Evolutionary conservation across 2,797 vertebrate genomes (phyloP), one percentile per base, ranked within the genome.

Genomic region (Lycodopsis pacificus): DNA sequence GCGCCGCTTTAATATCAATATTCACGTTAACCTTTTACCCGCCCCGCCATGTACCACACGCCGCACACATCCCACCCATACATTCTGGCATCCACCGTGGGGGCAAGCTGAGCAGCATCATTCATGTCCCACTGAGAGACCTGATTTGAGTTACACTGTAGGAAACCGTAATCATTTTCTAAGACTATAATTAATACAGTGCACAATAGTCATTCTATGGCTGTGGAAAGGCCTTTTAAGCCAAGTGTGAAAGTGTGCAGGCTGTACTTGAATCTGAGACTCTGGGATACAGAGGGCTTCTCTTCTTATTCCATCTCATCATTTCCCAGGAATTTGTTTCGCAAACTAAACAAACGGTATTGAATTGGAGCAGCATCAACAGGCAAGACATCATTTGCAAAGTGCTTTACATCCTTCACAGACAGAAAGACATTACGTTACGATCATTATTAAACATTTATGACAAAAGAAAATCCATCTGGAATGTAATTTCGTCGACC

Each of bases 11-110:
- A 95, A 95, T 95, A 95, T 94, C 95, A 95, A 94, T 95, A 95
- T 95, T 95, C 94, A 94, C 93, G 93, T 95, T 95, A 96, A 96
- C 95, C 94, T 95, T 95, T 95, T 93, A 91, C 78, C 90, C 83
- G 66, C 90, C 86, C 89, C 71, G 83, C 76, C 88, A 72, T 84
- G 87, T 83, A 83, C 62, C 87, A 80, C 72, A 56, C 67, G 58
- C 76, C 82, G 42, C 81, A 85, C 80, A 83, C 85, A 80, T 86
- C 85, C 70, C 72, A 88, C 73, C 68, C 79, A 36, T 77, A 85
- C 71, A 82, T 78, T 73, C 73, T 42, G 80, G 75, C 69, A 73
- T 56, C 73, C 62, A 76, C 71, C 74, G 46, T 48, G 14, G 73
- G 74, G 74, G 44, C 25, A 63, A 30, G 82, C 61, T 53, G 75